phyloP scores from a whole-genome alignment of 2,888 invertebrate genomes.

The Cancer borealis region DNA sequence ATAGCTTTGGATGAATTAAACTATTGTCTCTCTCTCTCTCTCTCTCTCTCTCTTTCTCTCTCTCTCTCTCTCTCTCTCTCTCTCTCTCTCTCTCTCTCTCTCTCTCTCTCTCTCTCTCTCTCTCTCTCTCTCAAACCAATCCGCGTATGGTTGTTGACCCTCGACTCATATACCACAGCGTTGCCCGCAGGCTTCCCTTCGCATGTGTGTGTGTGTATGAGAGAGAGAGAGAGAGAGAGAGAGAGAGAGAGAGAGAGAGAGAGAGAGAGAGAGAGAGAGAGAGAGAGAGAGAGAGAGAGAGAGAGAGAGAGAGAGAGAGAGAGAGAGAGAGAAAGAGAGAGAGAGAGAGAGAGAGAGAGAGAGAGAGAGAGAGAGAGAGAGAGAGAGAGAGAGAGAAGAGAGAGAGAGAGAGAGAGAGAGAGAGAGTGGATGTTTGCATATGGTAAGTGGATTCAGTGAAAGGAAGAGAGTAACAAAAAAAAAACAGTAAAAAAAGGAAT shows the following conservation, averaged over 20 bases:
- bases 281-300: background rate
- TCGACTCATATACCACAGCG: background rate
- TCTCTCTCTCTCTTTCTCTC: background rate
- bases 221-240: too few relatives aligned
- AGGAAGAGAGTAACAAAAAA: too few relatives aligned
- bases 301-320: background rate
- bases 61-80: background rate
- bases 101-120: background rate
- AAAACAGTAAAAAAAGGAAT: background rate
- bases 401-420: too few relatives aligned
- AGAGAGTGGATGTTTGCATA: too few relatives aligned
- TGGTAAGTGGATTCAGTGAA: too few relatives aligned
- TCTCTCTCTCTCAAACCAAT: background rate
- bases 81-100: conserved; percentile 12
- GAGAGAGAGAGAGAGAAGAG: too few relatives aligned
- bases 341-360: background rate
- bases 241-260: too few relatives aligned
- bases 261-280: too few relatives aligned
- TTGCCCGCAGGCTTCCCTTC: background rate
- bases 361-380: too few relatives aligned
- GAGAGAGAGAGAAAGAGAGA: background rate
- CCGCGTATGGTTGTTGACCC: background rate
- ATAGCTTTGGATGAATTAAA: background rate
- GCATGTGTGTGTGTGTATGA: background rate
- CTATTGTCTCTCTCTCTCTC: background rate